phyloP scores from a whole-genome alignment of 2,888 invertebrate genomes.

The Aphidius colemani region DNA sequence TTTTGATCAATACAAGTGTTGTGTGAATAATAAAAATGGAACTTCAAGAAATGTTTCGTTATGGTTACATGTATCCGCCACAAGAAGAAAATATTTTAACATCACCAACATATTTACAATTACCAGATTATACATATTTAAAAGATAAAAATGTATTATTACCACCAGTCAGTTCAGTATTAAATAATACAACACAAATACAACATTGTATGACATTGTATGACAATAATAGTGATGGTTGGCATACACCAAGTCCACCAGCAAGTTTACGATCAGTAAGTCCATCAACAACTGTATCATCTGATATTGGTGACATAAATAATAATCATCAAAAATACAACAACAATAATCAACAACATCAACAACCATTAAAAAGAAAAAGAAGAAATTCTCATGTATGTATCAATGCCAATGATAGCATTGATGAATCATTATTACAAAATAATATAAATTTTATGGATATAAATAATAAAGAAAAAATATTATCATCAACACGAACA shows the following conservation, averaged over 20 bases:
- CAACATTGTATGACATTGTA: conserved; percentile 35
- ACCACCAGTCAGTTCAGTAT: conserved; percentile 48
- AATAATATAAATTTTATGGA: neutral
- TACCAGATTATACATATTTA: conserved; percentile 47
- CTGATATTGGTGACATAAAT: conserved; percentile 48
- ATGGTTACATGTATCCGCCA: conserved; percentile 55
- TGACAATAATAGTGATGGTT: conserved; percentile 55
- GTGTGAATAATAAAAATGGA: conserved; percentile 43
- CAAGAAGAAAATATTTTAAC: conserved; percentile 44
- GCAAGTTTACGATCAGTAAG: conserved; percentile 54
- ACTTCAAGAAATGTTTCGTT: conserved; percentile 57
- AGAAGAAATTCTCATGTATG: conserved; percentile 19
- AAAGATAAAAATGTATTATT: conserved; percentile 46
- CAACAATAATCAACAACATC: conserved; percentile 20
- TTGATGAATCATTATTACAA: neutral
- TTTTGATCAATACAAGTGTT: no score
- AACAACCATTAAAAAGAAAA: conserved; percentile 34
- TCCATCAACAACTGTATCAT: conserved; percentile 47
- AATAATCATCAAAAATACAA: neutral
- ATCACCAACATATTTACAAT: conserved; percentile 48
- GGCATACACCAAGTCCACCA: conserved; percentile 57
- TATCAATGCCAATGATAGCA: conserved; percentile 21
- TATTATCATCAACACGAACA: conserved; percentile 35
- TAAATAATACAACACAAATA: conserved; percentile 28
- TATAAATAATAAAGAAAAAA: conserved; percentile 24